Base-by-base conservation (phyloP, 2,797 vertebrate genomes). In the Loris lydekkerianus region DNA sequence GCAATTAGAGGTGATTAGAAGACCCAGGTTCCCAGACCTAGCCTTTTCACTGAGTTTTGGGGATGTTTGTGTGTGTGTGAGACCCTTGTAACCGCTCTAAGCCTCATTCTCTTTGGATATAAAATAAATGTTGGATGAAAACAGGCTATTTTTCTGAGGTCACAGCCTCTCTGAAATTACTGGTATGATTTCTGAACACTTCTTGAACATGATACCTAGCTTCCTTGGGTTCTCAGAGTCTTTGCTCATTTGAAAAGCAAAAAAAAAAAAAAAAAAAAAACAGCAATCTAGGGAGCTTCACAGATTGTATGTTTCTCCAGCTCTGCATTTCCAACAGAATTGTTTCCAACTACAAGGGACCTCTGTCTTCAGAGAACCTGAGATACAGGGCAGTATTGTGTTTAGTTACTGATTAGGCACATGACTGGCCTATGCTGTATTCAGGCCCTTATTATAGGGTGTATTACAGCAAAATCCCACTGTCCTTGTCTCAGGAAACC, bases 291-390 rank as follows among this genome's bases (percentile, higher is more conserved):
- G 40, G 86, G 76, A 86, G 61, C 67, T 4, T 60, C 72, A 53
- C 93, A 20, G 61, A 69, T 46, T 21, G 27, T 29, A 63, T 18
- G 29, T 87, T 67, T 80, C 75, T 85, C 60, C 7, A 43, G 76
- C 46, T 84, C 75, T 85, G 15, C 96, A n/a, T 61, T 89, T 82
- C 69, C 61, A 93, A 63, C 70, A 92, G 90, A 82, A 85, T 94
- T 90, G 65, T 93, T 86, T 61, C 21, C 86, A 40, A 81, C 90
- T 53, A 93, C 85, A 94, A 95, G 89, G 56, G 86, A 29, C 75
- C 58, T 97, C 95, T 97, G 91, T 92, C n/a, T 56, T 87, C 87
- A 69, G 67, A 89, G 77, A 96, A 82, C 69, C 95, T 70, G 84
- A 93, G 80, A 77, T 29, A 93, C 78, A 91, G 83, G 84, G 58